Evolutionary conservation across 2,888 invertebrate species (phyloP).

Genomic region (Brenthis daphne): DNA sequence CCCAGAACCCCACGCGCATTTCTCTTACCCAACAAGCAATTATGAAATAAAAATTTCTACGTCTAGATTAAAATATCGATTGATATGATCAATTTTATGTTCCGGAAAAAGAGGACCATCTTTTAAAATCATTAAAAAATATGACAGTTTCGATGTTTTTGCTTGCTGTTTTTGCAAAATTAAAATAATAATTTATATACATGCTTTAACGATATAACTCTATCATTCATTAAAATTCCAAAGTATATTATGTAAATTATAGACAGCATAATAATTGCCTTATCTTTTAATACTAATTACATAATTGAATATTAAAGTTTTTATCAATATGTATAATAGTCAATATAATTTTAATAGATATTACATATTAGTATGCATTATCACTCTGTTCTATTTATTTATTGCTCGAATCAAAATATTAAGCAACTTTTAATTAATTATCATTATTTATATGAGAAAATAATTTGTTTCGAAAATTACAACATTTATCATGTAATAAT

Average conservation of each 20-base stretch:
- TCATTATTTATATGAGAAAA: background rate
- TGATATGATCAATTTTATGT: too few species aligned
- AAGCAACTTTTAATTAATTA: background rate
- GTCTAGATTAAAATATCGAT: too few species aligned
- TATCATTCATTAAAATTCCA: background rate
- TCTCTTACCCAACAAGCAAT: too few species aligned
- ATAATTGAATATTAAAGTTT: conserved; percentile 8
- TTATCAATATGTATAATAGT: conserved; percentile 4
- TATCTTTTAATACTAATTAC: conserved; percentile 3
- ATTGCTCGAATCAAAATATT: conserved; percentile 7
- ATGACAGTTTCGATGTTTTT: too few species aligned
- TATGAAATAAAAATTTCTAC: too few species aligned
- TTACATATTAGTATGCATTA: conserved; percentile 6
- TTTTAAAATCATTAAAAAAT: too few species aligned
- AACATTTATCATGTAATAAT: background rate
- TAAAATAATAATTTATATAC: too few species aligned
- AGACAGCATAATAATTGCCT: conserved; percentile 10
- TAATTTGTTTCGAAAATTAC: conserved; percentile 12
- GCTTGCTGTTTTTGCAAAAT: too few species aligned
- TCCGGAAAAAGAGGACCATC: too few species aligned
- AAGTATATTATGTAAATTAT: conserved; percentile 6
- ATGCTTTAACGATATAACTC: too few species aligned
- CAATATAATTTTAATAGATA: conserved; percentile 9
- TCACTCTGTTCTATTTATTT: conserved; percentile 12
- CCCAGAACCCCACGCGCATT: too few species aligned